Evolutionary conservation across 1,140 invertebrate species (phyloP), one percentile per base, ranked within the genome.

Genomic region (Pteromalus puparum): DNA sequence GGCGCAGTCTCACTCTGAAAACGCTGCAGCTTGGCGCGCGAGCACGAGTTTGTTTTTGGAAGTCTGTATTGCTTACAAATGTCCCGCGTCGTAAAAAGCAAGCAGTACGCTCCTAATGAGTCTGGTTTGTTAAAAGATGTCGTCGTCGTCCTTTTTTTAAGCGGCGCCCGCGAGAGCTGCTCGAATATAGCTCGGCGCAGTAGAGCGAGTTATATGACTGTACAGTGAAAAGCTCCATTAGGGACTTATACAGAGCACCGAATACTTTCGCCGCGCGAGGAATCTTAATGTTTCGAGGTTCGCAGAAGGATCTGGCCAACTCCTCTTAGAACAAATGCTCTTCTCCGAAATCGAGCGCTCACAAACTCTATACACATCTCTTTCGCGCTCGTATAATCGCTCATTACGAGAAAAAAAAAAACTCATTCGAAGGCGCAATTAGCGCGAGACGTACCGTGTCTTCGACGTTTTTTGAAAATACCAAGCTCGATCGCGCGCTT

Each of bases 41-140:
- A 90, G 90, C 89, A 89, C 86, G 86, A 90, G 90, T 80, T 93
- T 89, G 91, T 93, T 92, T 93, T 93, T 93, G 90, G 89, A 92
- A 91, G 92, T 92, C 90, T 90, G 90, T 93, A 93, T 93, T 93
- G 92, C 92, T 93, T 93, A 93, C 92, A 93, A 93, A 93, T 93
- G 92, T 93, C 89, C 88, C 61, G 26, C 90, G 90, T 89, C 91
- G 91, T 91, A 93, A 93, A 79, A 85, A 82, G 81, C 76, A 86
- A 92, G 83, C 89, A 89, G 85, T 75, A 67, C 87, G 88, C 88
- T 53, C 90, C 91, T 93, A 93, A 93, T 93, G 92, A 93, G 92
- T 92, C 91, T 91, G 92, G 91, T 91, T 90, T 92, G 92, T 93
- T 93, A 93, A 93, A 92, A 93, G 90, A 91, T 89, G 88, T 90